These are phyloP conservation scores for Andrena chrysosceles DNA, from an alignment of 2,888 invertebrate species.

Conservation along the genomic window DNA sequence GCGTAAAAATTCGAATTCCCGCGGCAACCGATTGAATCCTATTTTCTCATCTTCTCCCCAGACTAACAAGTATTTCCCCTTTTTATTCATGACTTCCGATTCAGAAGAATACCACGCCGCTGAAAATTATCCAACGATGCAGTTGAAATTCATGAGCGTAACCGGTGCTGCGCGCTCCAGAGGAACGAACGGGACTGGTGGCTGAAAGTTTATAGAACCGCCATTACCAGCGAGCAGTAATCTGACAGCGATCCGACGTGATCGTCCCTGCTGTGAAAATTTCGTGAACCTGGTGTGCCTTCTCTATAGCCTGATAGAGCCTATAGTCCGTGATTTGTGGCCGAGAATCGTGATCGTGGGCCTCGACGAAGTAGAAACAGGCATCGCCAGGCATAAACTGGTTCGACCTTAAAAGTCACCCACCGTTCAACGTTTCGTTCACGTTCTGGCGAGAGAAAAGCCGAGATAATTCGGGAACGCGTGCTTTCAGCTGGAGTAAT, in stretches of 20 bases:
- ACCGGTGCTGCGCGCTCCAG: not conserved
- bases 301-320: conserved; percentile 43
- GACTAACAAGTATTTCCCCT: not conserved
- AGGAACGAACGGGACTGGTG: conserved; percentile 17
- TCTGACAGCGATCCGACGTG: conserved; percentile 50
- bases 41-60: not conserved
- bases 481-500: conserved; percentile 38
- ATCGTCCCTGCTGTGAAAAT: conserved; percentile 37
- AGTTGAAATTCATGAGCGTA: not conserved
- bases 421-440: conserved; percentile 28
- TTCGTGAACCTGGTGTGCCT: conserved; percentile 50
- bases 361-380: conserved; percentile 35
- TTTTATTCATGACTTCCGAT: not conserved
- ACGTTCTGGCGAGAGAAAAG: conserved; percentile 21
- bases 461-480: conserved; percentile 26
- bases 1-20: conserved; percentile 25
- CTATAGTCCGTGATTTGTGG: conserved; percentile 48
- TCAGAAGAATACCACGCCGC: not conserved
- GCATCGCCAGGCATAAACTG: conserved; percentile 20
- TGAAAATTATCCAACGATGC: not conserved
- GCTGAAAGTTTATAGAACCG: conserved; percentile 47
- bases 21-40: conserved; percentile 26
- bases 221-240: conserved; percentile 47
- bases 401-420: conserved; percentile 64
- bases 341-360: conserved; percentile 44